phyloP scores from a whole-genome alignment of 2,797 vertebrate genomes.

The Semaprochilodus insignis region DNA sequence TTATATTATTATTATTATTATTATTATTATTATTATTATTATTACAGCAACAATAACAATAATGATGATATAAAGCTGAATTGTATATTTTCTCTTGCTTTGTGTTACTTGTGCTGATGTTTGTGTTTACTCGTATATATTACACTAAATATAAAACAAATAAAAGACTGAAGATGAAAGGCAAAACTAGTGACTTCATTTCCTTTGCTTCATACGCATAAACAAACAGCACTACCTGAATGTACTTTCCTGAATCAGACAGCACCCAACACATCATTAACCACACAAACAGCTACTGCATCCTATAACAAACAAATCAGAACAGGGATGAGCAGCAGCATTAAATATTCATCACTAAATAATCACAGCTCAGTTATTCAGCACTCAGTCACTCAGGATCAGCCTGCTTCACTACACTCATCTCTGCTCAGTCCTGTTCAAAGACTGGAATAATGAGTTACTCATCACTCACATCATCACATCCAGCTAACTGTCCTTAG shows the following conservation, averaged over 20 bases:
- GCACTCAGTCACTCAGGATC: slow-evolving; percentile 49
- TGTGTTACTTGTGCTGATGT: too few species aligned
- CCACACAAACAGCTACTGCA: not conserved
- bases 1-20: too few species aligned
- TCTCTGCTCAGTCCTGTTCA: not conserved
- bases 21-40: too few species aligned
- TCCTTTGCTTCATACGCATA: too few species aligned
- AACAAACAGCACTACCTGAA: too few species aligned
- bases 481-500: too few species aligned
- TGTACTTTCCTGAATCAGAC: too few species aligned
- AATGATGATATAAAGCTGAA: not conserved
- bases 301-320: slow-evolving; percentile 17
- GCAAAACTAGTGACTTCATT: too few species aligned
- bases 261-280: too few species aligned
- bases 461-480: slow-evolving; percentile 26
- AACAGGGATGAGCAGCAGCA: not conserved
- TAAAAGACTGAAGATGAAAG: too few species aligned
- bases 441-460: slow-evolving; percentile 41
- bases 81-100: too few species aligned
- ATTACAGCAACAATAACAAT: not conserved
- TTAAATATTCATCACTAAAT: slow-evolving; percentile 52
- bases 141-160: too few species aligned
- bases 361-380: slow-evolving; percentile 45
- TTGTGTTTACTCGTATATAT: not conserved
- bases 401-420: slow-evolving; percentile 31